phyloP scores from a whole-genome alignment of 2,113 vertebrate species.

The Megaptera novaeangliae region DNA sequence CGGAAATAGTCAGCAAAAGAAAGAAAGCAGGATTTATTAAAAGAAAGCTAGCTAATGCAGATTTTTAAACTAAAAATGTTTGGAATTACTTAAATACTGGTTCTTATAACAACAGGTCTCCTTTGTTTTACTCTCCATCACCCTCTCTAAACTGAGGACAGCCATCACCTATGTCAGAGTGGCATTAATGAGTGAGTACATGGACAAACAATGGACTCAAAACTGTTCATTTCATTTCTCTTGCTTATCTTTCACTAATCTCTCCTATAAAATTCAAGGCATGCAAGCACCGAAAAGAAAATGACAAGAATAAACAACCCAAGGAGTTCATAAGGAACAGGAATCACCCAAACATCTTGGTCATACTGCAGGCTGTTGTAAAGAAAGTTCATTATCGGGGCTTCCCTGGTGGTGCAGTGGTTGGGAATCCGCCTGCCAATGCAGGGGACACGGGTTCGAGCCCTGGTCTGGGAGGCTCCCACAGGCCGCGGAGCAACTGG shows the following conservation, averaged over 20 bases:
- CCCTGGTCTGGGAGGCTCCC: too few relatives aligned
- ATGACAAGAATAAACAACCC: not conserved
- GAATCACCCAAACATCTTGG: constrained; percentile 31
- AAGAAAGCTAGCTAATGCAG: not conserved
- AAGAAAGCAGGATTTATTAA: not conserved
- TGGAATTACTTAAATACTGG: not conserved
- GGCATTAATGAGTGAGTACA: too few relatives aligned
- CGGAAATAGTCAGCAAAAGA: not conserved
- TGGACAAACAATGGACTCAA: not conserved
- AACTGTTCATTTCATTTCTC: not conserved
- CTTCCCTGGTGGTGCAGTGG: too few relatives aligned
- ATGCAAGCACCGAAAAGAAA: not conserved
- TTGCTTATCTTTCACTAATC: not conserved
- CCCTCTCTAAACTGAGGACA: not conserved
- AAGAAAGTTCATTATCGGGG: constrained; percentile 38
- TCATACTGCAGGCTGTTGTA: not conserved
- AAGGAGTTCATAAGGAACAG: not conserved
- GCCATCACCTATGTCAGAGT: too few relatives aligned
- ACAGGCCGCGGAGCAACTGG: too few relatives aligned
- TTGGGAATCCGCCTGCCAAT: too few relatives aligned
- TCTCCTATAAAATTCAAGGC: not conserved
- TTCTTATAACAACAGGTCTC: not conserved
- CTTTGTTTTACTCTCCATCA: not conserved
- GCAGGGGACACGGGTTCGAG: too few relatives aligned
- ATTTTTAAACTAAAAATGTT: not conserved